These are phyloP conservation scores for Spilogale gracilis DNA, from an alignment of 2,113 vertebrate species.

Conservation along the genomic window DNA sequence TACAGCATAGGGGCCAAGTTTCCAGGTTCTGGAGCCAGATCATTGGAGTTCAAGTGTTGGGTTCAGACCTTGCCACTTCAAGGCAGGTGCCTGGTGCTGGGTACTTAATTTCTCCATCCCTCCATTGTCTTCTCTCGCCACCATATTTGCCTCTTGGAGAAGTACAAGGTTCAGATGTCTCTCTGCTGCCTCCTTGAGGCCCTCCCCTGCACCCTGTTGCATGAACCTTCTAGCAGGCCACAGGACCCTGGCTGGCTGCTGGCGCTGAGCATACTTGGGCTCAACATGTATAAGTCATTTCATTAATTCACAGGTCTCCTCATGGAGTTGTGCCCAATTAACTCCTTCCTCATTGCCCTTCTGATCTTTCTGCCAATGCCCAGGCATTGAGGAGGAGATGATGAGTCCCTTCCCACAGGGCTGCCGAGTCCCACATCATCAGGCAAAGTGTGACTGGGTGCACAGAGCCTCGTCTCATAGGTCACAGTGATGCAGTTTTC, in stretches of 20 bases:
- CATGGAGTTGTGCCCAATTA: background rate
- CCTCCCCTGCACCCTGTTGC: accelerated
- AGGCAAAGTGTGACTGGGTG: background rate
- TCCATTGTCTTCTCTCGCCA: background rate
- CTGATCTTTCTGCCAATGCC: background rate
- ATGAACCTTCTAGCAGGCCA: too few species aligned
- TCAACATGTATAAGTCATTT: background rate
- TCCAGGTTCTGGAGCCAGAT: background rate
- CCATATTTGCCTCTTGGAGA: background rate
- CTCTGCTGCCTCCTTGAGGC: background rate
- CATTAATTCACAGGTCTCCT: background rate
- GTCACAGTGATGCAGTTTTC: background rate
- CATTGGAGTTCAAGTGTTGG: background rate
- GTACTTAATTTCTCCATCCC: background rate
- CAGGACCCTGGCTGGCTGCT: too few species aligned
- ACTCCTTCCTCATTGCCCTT: background rate
- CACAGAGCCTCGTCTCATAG: accelerated
- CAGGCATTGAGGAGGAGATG: background rate
- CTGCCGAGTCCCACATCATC: background rate
- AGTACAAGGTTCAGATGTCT: background rate
- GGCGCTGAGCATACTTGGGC: too few species aligned
- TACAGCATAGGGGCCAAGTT: background rate
- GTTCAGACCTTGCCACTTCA: background rate
- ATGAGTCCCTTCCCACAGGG: background rate
- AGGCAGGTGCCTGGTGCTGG: background rate